These are phyloP conservation scores for Pocillopora damicornis DNA, from an alignment of 64 coral and sea anemone genomes.

Conservation along the genomic window DNA sequence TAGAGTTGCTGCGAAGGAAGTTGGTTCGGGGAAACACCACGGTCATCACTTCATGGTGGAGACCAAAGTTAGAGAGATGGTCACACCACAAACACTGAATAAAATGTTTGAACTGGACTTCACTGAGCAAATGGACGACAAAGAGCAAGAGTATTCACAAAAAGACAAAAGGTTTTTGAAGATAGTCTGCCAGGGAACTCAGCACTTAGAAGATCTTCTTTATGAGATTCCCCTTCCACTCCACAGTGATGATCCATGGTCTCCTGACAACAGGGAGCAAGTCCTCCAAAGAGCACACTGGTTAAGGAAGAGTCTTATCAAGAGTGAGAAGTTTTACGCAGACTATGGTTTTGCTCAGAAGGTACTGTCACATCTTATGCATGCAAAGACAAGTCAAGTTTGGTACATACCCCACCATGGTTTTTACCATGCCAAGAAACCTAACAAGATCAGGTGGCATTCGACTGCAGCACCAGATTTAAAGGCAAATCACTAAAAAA, in stretches of 20 bases:
- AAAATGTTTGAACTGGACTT: constrained; percentile 56
- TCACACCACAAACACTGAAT: constrained; percentile 46
- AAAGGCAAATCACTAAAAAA: constrained; percentile 46
- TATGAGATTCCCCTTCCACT: constrained; percentile 34
- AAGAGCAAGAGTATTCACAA: constrained; percentile 10
- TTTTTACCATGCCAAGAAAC: constrained; percentile 48
- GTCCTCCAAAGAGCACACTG: constrained; percentile 15
- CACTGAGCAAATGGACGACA: constrained; percentile 6
- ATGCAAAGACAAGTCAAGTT: background rate
- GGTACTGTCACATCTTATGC: background rate
- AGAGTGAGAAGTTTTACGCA: background rate
- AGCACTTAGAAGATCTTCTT: background rate
- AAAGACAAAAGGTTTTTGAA: constrained; percentile 7
- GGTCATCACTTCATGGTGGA: constrained; percentile 19
- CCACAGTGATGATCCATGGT: background rate
- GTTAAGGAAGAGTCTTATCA: background rate
- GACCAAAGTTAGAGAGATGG: constrained; percentile 33
- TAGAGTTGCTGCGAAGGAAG: constrained; percentile 30
- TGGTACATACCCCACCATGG: constrained; percentile 71
- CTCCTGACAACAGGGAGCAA: constrained; percentile 25
- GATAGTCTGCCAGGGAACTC: constrained; percentile 17
- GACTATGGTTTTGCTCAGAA: background rate
- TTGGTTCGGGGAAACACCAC: background rate
- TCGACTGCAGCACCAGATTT: constrained; percentile 54
- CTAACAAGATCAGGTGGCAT: constrained; percentile 39